These are phyloP conservation scores for Centropus unirufus DNA, from an alignment of 2,113 vertebrate genomes.

Conservation along the genomic window DNA sequence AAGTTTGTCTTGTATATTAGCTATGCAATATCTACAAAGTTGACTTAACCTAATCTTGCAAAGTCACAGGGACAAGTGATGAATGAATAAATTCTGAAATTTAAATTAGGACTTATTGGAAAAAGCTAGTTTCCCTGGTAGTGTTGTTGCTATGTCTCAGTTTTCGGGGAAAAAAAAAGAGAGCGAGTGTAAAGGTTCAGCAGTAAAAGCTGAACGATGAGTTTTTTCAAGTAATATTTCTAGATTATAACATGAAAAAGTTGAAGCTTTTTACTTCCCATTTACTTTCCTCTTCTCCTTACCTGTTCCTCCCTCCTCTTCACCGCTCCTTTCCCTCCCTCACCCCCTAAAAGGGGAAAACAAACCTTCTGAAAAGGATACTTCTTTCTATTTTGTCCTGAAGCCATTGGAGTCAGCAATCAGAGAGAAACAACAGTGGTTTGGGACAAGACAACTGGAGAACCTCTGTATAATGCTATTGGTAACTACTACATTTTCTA, in stretches of 20 bases:
- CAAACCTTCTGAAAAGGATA: slow-evolving; percentile 52
- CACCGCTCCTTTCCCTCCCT: background rate
- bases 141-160: background rate
- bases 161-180: background rate
- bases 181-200: background rate
- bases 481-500: slow-evolving; percentile 76
- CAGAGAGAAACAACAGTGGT: slow-evolving; percentile 97
- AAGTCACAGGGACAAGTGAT: background rate
- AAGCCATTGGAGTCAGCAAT: slow-evolving; percentile 96
- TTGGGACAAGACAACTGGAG: slow-evolving; percentile 94
- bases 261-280: slow-evolving; percentile 46
- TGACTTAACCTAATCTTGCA: background rate
- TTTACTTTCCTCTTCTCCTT: slow-evolving; percentile 57
- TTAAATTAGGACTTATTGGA: background rate
- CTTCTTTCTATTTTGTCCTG: slow-evolving; percentile 61
- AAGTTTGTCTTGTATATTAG: background rate
- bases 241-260: background rate
- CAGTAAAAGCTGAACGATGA: background rate
- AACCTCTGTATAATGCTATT: slow-evolving; percentile 94
- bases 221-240: background rate
- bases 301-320: slow-evolving; percentile 40
- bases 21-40: background rate
- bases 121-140: background rate
- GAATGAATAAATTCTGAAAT: background rate
- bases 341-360: slow-evolving; percentile 24